phyloP scores from a whole-genome alignment of 2,113 vertebrate species.

The Orientallactaga bullata region DNA sequence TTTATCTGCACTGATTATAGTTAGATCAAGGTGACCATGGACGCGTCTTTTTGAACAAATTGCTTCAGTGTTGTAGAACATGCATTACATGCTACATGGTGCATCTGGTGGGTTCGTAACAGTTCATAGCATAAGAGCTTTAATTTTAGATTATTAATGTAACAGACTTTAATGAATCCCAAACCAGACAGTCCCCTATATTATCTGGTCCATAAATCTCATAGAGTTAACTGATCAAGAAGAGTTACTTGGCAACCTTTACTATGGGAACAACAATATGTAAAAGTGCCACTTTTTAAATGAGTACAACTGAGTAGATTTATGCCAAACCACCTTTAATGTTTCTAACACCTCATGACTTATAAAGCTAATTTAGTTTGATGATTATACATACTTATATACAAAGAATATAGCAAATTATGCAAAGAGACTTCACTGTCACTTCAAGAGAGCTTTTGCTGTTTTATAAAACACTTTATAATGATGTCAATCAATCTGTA shows the following conservation, averaged over 20 bases:
- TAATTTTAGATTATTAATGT: conserved; percentile 3
- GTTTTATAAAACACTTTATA: conserved; percentile 35
- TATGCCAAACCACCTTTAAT: background rate
- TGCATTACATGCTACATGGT: background rate
- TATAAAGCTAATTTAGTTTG: background rate
- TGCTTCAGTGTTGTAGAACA: background rate
- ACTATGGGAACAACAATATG: background rate
- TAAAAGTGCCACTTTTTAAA: background rate
- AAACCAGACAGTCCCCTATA: background rate
- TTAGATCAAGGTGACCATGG: background rate
- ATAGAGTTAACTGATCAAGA: background rate
- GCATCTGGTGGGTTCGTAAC: background rate
- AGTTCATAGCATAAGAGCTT: background rate
- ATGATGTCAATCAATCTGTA: background rate
- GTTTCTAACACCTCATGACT: conserved; percentile 12
- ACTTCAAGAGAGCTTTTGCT: background rate
- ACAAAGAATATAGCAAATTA: conserved; percentile 35
- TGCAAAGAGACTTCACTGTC: background rate
- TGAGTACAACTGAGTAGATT: background rate
- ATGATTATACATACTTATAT: background rate
- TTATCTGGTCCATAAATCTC: background rate
- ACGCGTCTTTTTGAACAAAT: background rate
- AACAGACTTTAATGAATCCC: background rate
- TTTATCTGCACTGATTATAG: conserved; percentile 28
- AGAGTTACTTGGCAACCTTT: background rate